phyloP scores from a whole-genome alignment of 2,888 invertebrate species.

The Euplagia quadripunctaria region DNA sequence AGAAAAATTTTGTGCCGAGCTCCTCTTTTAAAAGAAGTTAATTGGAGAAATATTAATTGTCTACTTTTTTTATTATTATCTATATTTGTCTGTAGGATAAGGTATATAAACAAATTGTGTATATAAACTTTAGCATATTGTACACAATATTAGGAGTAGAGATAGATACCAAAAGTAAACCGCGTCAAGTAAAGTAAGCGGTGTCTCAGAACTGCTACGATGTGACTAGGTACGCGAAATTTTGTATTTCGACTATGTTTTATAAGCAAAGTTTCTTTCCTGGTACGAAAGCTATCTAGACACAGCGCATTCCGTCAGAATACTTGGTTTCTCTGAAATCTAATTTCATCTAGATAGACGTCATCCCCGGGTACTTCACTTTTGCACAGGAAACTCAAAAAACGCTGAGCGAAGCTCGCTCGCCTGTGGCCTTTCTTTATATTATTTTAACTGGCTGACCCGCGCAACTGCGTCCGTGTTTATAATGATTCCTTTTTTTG shows the following conservation, averaged over 20 bases:
- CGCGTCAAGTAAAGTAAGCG: too few relatives aligned
- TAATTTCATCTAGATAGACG: not conserved
- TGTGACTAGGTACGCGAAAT: too few relatives aligned
- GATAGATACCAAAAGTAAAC: too few relatives aligned
- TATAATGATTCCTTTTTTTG: too few relatives aligned
- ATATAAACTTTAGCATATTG: too few relatives aligned
- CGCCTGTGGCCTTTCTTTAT: not conserved
- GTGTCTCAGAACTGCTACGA: too few relatives aligned
- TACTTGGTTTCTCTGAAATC: not conserved
- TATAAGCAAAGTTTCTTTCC: not conserved
- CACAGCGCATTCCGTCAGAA: not conserved
- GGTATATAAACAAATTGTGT: too few relatives aligned
- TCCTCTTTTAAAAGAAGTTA: not conserved
- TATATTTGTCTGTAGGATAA: not conserved
- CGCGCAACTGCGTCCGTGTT: too few relatives aligned
- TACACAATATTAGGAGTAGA: too few relatives aligned
- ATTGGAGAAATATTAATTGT: not conserved
- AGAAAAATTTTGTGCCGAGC: not conserved
- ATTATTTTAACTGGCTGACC: not conserved
- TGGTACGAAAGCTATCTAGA: not conserved
- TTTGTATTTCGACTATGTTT: not conserved
- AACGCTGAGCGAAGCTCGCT: not conserved
- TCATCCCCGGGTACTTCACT: not conserved
- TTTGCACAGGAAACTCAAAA: not conserved
- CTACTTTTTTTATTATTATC: not conserved